phyloP scores from a whole-genome alignment of 2,888 invertebrate species.

The Polymixis flavicincta region DNA sequence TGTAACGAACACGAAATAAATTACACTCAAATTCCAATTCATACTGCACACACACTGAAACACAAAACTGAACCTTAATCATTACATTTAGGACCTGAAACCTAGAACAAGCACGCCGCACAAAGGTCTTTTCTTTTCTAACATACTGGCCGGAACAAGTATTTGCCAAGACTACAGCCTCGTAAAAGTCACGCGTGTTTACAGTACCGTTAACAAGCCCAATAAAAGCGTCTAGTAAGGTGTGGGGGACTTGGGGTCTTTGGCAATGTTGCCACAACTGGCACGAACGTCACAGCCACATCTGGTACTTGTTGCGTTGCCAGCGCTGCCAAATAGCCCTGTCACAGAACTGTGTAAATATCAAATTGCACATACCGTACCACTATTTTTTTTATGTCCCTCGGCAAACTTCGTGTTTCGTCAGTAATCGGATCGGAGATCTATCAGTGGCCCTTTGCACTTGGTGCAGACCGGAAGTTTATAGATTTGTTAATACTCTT shows the following conservation, averaged over 20 bases:
- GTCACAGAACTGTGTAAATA: slow-evolving; percentile 58
- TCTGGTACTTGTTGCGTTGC: slow-evolving; percentile 76
- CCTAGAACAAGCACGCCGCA: slow-evolving; percentile 15
- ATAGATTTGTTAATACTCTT: no score
- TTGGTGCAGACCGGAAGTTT: no score
- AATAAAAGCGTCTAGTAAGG: slow-evolving; percentile 75
- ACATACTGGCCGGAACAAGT: slow-evolving; percentile 72
- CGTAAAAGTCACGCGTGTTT: slow-evolving; percentile 79
- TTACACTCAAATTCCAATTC: neutral
- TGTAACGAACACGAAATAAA: neutral
- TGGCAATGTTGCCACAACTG: slow-evolving; percentile 66
- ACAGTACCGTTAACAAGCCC: slow-evolving; percentile 78
- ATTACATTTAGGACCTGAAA: slow-evolving; percentile 8
- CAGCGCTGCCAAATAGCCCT: slow-evolving; percentile 68
- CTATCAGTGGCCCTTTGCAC: no score
- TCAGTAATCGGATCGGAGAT: no score
- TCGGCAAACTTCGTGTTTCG: no score
- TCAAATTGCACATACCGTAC: slow-evolving; percentile 39
- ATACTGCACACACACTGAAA: neutral
- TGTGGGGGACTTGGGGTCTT: slow-evolving; percentile 54
- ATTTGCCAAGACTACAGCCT: slow-evolving; percentile 75
- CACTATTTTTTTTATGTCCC: no score
- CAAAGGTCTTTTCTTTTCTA: slow-evolving; percentile 47
- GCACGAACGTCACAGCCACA: slow-evolving; percentile 68
- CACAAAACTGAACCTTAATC: neutral